Evolutionary conservation across 2,113 vertebrate species (phyloP), one percentile per base, ranked within the genome.

Genomic region (Otus sunia): DNA sequence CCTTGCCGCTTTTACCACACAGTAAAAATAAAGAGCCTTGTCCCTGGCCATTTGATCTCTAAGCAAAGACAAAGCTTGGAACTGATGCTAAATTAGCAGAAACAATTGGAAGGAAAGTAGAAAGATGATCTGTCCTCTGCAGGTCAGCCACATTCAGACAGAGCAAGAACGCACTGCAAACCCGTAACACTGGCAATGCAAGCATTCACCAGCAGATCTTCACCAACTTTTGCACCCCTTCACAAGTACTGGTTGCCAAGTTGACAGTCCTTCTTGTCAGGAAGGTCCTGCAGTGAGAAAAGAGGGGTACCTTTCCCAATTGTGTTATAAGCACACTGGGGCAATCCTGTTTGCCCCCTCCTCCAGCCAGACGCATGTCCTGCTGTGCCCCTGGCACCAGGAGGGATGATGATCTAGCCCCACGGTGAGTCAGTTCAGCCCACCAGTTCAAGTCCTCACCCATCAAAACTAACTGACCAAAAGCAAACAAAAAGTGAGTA

Each of bases 91-190:
- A 82, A 79, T 66, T 82, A 92, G 91, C 91, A 92, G 91, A 72
- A 92, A 75, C 62, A 91, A 95, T 43, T 78, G 66, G 62, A 94
- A 97, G 69, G 80, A 59, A 75, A 92, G 86, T 59, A 88, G 92
- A 89, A 94, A 94, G 86, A 85, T 34, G 55, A 87, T 94, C 74
- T 56, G 62, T 87, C 63, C 92, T 86, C 77, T 93, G 66, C 67
- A 93, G 92, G 71, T 95, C 92, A 90, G 43, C 22, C n/a, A 84
- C 53, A 30, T 64, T 87, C 39, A 87, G 52, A 71, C 25, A 94
- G 58, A 68, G 53, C 49, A 74, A 36, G 66, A 89, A 52, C 49
- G 18, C 9, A 3, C 69, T 64, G 72, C 74, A 69, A 79, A 62
- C 43, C 41, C 86, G 77, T 64, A 94, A 81, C n/a, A 68, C 41